Evolutionary conservation across 2,888 invertebrate species (phyloP).

Genomic region (Onthophagus sagittarius): DNA sequence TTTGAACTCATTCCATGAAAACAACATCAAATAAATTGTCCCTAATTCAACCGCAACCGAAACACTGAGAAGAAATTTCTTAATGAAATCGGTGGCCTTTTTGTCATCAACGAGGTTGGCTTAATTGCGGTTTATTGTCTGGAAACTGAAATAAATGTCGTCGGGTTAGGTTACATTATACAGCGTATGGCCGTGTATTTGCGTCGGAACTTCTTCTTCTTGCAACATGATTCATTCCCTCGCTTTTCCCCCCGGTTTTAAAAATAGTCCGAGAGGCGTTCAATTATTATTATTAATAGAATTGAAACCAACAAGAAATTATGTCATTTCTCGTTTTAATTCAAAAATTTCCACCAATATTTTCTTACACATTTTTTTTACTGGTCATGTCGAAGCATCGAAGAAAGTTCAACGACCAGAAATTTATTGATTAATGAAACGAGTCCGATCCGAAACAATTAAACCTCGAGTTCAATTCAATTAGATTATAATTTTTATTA

Average conservation of each 20-base stretch:
- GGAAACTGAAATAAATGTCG: not conserved
- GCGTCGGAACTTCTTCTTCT: not conserved
- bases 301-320: not conserved
- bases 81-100: not conserved
- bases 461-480: not conserved
- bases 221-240: not conserved
- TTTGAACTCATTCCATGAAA: not conserved
- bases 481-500: not conserved
- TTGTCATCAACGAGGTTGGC: not conserved
- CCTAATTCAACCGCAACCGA: not conserved
- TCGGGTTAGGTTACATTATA: too few relatives aligned
- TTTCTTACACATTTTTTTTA: too few relatives aligned
- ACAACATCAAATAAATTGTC: not conserved
- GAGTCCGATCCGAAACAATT: not conserved
- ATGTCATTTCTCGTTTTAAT: not conserved
- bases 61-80: not conserved
- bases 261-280: not conserved
- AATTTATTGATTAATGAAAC: not conserved
- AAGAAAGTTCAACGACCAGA: not conserved
- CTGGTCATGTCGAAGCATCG: not conserved
- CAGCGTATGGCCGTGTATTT: not conserved
- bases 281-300: not conserved
- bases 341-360: not conserved
- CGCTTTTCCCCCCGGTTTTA: not conserved
- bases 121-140: not conserved